Percentiles rank a stretch among this genome's conserved stretches.
Conservation (phyloP, 2,113 vertebrate species). For the Sorex araneus region DNA sequence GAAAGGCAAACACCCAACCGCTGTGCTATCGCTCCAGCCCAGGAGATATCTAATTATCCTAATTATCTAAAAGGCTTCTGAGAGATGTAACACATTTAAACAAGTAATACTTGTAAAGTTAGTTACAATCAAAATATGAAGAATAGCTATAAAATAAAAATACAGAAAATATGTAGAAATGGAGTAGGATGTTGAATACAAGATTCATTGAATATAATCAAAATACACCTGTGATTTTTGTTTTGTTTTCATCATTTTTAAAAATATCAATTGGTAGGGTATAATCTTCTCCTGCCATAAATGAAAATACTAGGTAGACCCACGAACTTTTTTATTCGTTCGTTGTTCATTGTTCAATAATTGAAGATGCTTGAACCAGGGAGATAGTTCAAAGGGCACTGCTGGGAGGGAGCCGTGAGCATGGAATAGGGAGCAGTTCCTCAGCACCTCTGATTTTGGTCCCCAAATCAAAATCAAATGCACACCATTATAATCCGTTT, state of each 20-base stretch:
- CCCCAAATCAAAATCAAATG: too few relatives aligned
- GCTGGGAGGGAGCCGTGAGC: too few relatives aligned
- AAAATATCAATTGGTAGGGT: too few relatives aligned
- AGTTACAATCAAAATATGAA: slow-evolving; percentile 41
- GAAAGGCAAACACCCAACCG: too few relatives aligned
- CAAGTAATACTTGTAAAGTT: too few relatives aligned
- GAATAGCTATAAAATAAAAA: slow-evolving; percentile 27
- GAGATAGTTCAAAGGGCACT: too few relatives aligned
- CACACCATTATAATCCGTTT: too few relatives aligned
- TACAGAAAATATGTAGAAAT: slow-evolving; percentile 14
- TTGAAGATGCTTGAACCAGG: slow-evolving; percentile 5
- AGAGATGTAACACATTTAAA: neutral
- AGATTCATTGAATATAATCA: neutral
- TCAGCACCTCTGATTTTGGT: too few relatives aligned
- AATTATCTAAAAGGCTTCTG: slow-evolving; percentile 9
- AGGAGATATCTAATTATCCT: too few relatives aligned
- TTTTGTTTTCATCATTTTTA: too few relatives aligned
- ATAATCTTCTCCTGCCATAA: slow-evolving; percentile 12
- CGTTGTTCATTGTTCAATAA: slow-evolving; percentile 53
- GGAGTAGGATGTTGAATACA: slow-evolving; percentile 10
- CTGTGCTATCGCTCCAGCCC: too few relatives aligned
- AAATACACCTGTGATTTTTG: neutral
- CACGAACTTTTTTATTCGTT: neutral
- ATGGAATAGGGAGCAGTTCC: too few relatives aligned
- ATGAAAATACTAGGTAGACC: slow-evolving; percentile 28